Conservation (phyloP, 2,888 invertebrate genomes). For the Drosophila mimica region DNA sequence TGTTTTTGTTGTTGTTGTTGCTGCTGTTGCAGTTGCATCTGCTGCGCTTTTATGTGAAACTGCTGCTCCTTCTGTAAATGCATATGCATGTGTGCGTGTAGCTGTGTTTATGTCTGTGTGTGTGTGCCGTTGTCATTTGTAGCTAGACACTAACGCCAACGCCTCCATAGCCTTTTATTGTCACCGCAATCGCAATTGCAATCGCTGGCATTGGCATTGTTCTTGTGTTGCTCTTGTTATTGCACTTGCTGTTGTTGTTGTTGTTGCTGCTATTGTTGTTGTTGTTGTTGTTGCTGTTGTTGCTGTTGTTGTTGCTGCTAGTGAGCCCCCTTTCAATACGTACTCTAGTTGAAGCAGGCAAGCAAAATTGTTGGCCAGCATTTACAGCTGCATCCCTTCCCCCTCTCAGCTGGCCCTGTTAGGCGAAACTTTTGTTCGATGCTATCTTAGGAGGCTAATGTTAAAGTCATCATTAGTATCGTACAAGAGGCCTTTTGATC, state of each 20-base stretch:
- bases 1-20: conserved; percentile 27
- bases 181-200: conserved; percentile 67
- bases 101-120: conserved; percentile 15
- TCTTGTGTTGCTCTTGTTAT: conserved; percentile 24
- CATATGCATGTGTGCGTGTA: conserved; percentile 14
- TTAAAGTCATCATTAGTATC: conserved; percentile 37
- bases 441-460: conserved; percentile 31
- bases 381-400: conserved; percentile 14
- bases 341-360: conserved; percentile 37
- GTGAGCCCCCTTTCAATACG: conserved; percentile 52
- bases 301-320: conserved; percentile 27
- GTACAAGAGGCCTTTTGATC: neutral
- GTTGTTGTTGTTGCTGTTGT: conserved; percentile 14
- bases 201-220: conserved; percentile 36
- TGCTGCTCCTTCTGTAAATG: conserved; percentile 15
- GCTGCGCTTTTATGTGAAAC: conserved; percentile 68
- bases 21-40: conserved; percentile 53
- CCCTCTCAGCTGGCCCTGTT: neutral
- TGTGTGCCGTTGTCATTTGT: conserved; percentile 60
- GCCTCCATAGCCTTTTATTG: conserved; percentile 67
- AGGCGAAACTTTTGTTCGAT: conserved; percentile 4
- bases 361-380: conserved; percentile 28
- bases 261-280: conserved; percentile 23
- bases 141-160: conserved; percentile 47
- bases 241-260: conserved; percentile 18